These are phyloP conservation scores for Taphrorychus bicolor DNA, from an alignment of 2,888 invertebrate genomes.

Conservation along the genomic window DNA sequence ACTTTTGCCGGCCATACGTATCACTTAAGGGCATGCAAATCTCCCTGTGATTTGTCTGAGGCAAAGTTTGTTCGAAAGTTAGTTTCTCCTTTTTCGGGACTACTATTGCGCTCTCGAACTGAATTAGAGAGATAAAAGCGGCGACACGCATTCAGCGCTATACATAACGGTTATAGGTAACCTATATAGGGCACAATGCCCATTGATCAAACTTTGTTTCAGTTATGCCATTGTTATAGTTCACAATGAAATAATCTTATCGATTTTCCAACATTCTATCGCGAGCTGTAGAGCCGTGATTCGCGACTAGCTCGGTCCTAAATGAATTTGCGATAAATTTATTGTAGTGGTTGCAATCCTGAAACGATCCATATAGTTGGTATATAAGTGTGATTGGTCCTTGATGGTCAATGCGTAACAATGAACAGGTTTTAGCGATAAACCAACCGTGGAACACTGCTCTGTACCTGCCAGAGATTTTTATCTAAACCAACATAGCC, in stretches of 20 bases:
- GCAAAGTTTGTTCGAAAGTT: background rate
- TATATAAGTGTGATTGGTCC: no score
- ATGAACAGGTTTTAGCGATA: no score
- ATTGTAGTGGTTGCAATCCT: background rate
- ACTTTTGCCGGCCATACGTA: no score
- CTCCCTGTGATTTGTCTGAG: background rate
- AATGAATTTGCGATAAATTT: constrained; percentile 4
- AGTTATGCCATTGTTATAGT: constrained; percentile 34
- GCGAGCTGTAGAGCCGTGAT: constrained; percentile 21
- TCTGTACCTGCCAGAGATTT: no score
- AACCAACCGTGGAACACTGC: no score
- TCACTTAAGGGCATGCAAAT: background rate
- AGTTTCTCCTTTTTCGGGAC: background rate
- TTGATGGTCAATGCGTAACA: no score
- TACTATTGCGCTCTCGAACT: no score
- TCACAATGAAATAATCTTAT: constrained; percentile 38
- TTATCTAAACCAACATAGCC: no score
- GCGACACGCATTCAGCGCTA: background rate
- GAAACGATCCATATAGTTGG: no score
- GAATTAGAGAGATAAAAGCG: constrained; percentile 1
- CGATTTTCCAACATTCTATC: constrained; percentile 33
- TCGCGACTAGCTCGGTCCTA: background rate
- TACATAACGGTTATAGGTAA: constrained; percentile 13
- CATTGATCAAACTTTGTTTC: constrained; percentile 42
- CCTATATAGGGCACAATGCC: constrained; percentile 16